These are phyloP conservation scores for Idaea dimidiata DNA, from an alignment of 2,888 invertebrate species.

Conservation along the genomic window DNA sequence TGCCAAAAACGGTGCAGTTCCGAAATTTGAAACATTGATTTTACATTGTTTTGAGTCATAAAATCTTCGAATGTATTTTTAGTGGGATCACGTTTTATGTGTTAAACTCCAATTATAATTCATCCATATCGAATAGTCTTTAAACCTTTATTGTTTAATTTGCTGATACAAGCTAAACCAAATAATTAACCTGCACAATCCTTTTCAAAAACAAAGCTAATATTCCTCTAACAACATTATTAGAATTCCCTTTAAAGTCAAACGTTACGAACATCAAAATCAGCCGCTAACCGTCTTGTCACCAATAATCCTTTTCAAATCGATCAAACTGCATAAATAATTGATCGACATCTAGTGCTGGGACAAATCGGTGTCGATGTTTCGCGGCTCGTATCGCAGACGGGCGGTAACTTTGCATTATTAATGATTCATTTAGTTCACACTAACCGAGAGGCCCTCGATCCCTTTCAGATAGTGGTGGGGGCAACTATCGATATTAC, in stretches of 20 bases:
- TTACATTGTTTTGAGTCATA: too few species aligned
- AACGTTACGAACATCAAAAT: conserved; percentile 3
- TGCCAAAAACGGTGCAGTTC: too few species aligned
- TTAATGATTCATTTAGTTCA: conserved; percentile 81
- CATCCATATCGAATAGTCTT: too few species aligned
- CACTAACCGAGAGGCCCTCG: conserved; percentile 73
- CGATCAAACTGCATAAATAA: conserved; percentile 43
- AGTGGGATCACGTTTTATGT: too few species aligned
- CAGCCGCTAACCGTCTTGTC: conserved; percentile 14
- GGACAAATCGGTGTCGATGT: conserved; percentile 65
- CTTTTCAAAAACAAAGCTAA: conserved; percentile 5
- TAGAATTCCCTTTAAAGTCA: conserved; percentile 12
- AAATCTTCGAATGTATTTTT: too few species aligned
- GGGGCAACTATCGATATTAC: conserved; percentile 24
- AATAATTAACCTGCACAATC: conserved; percentile 6
- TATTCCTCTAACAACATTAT: background rate
- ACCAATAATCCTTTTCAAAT: conserved; percentile 27
- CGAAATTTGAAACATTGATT: too few species aligned
- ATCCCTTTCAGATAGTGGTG: conserved; percentile 66
- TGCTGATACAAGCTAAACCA: background rate
- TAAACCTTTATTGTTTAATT: too few species aligned
- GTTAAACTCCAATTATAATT: too few species aligned
- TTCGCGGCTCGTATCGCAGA: conserved; percentile 45
- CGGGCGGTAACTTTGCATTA: conserved; percentile 74
- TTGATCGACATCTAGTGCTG: conserved; percentile 51